Percentiles rank a stretch among this genome's conserved stretches.
phyloP scores from a whole-genome alignment of 2,113 vertebrate species.

The Mystacornis crossleyi region DNA sequence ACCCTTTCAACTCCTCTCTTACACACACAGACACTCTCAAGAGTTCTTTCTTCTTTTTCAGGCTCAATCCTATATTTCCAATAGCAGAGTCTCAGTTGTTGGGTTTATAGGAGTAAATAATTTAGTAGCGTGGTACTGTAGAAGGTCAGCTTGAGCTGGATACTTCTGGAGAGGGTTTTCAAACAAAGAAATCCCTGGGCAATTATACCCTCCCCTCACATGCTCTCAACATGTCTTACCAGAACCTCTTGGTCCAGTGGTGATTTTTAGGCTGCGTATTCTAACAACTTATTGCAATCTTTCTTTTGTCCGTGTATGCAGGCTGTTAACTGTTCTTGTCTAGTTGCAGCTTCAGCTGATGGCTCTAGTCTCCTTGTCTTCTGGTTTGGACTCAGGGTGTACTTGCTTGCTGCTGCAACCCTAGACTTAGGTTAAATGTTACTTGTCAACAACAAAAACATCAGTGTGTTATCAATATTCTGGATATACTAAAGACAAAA shows the following conservation, averaged over 20 bases:
- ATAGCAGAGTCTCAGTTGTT: rapidly evolving
- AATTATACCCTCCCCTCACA: not conserved
- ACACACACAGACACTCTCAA: not conserved
- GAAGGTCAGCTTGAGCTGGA: not conserved
- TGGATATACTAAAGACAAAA: not conserved
- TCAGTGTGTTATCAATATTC: not conserved
- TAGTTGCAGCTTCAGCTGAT: not conserved
- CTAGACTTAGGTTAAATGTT: not conserved
- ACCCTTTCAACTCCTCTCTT: not conserved
- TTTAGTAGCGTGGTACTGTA: not conserved
- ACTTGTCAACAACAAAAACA: not conserved
- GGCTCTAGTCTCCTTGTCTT: not conserved
- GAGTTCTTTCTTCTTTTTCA: not conserved
- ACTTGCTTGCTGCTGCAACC: not conserved
- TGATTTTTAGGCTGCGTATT: not conserved
- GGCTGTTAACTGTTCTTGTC: not conserved
- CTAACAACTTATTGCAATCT: not conserved
- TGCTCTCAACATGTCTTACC: not conserved
- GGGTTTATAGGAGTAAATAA: not conserved
- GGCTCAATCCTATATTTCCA: not conserved
- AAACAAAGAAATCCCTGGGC: not conserved
- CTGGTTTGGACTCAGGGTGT: not conserved
- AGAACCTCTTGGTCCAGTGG: not conserved
- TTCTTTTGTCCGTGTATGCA: not conserved
- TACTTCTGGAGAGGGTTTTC: not conserved